A percentile compares a stretch with the other conserved stretches of the same genome.
Conservation (phyloP, 2,797 vertebrate genomes). For the Dryobates pubescens region DNA sequence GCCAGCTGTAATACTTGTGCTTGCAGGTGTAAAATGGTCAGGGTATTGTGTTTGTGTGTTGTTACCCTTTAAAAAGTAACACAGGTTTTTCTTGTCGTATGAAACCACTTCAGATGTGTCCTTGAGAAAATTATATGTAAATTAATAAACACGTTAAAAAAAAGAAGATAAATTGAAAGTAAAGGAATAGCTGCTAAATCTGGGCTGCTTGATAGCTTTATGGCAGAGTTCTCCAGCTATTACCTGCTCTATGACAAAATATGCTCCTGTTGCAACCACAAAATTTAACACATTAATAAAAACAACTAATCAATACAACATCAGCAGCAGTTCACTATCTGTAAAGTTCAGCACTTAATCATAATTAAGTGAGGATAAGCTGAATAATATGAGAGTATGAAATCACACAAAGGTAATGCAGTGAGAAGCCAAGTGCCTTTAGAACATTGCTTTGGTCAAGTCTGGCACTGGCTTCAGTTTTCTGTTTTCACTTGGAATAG, state of each 20-base stretch:
- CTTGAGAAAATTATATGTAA: neutral
- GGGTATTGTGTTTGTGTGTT: neutral
- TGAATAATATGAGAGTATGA: slow-evolving; percentile 44
- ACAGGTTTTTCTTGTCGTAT: neutral
- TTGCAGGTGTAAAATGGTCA: neutral
- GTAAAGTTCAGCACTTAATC: slow-evolving; percentile 65
- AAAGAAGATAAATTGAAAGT: neutral
- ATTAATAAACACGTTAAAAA: neutral
- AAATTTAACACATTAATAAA: slow-evolving; percentile 63
- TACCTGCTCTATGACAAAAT: neutral
- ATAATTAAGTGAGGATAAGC: slow-evolving; percentile 47
- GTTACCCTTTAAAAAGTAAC: neutral
- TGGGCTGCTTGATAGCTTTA: neutral
- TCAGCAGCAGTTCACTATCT: slow-evolving; percentile 17
- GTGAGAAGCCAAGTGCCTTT: slow-evolving; percentile 19
- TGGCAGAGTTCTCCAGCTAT: neutral
- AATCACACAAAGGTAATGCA: slow-evolving; percentile 50
- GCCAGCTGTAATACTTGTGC: neutral
- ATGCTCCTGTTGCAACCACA: neutral
- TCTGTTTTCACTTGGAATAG: slow-evolving; percentile 65
- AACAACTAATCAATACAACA: slow-evolving; percentile 42
- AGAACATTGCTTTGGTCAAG: slow-evolving; percentile 1
- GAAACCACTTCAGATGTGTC: neutral
- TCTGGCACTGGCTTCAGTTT: slow-evolving; percentile 3
- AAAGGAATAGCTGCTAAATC: neutral